These are phyloP conservation scores for Alosa alosa DNA, from an alignment of 2,113 vertebrate species.

Conservation along the genomic window DNA sequence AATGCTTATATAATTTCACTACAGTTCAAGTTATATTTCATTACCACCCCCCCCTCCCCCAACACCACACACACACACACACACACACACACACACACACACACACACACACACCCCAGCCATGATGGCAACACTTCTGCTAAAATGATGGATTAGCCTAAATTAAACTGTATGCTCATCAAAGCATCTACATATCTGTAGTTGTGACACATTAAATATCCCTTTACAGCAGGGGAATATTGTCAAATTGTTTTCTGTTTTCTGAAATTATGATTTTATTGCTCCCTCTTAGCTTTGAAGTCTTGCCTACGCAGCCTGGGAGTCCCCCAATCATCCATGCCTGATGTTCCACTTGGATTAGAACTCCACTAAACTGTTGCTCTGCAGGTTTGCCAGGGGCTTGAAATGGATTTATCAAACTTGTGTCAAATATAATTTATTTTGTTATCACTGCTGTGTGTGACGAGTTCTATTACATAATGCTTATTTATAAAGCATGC, in stretches of 20 bases:
- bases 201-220: not conserved
- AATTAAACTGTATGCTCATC: not conserved
- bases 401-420: conserved; percentile 1
- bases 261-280: not conserved
- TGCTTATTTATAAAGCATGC: not conserved
- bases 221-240: not conserved
- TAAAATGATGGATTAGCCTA: not conserved
- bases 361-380: not conserved
- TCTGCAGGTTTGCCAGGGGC: not conserved
- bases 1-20: not conserved
- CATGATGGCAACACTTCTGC: not conserved
- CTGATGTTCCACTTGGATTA: conserved; percentile 12
- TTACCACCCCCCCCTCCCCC: no score
- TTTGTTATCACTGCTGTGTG: not conserved
- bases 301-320: not conserved
- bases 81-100: no score
- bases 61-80: no score
- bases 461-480: not conserved
- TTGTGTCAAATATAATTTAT: not conserved
- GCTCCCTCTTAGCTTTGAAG: conserved; percentile 7
- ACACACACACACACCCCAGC: no score
- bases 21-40: not conserved
- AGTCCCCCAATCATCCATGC: not conserved
- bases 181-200: not conserved
- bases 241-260: not conserved